Percentiles rank a stretch among this genome's conserved stretches.
Evolutionary conservation across 2,888 invertebrate genomes (phyloP).

Genomic region (Pyrocoelia pectoralis): DNA sequence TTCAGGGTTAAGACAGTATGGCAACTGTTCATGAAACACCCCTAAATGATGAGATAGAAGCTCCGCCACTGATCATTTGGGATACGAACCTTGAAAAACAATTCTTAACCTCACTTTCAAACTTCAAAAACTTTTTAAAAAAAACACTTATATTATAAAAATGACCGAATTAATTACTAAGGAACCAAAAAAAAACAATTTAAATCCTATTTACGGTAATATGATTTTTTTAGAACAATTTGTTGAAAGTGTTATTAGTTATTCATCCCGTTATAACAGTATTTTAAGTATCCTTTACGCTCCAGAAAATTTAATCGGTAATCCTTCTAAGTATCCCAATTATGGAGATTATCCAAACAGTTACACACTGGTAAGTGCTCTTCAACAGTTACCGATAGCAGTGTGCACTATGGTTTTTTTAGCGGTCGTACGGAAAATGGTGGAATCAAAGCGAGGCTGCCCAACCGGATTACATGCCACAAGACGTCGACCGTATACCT

Average conservation of each 20-base stretch:
- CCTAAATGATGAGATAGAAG: background rate
- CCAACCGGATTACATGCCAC: slow-evolving; percentile 75
- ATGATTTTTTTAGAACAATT: slow-evolving; percentile 74
- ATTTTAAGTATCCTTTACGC: slow-evolving; percentile 88
- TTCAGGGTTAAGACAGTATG: no score
- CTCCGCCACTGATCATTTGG: background rate
- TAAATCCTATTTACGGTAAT: slow-evolving; percentile 39
- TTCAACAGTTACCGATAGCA: background rate
- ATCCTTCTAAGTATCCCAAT: slow-evolving; percentile 84
- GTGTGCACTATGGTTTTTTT: slow-evolving; percentile 35
- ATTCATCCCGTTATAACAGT: slow-evolving; percentile 91
- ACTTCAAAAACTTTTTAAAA: background rate
- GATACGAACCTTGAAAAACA: background rate
- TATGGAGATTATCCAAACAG: slow-evolving; percentile 93
- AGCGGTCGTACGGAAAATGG: slow-evolving; percentile 88
- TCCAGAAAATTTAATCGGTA: slow-evolving; percentile 85
- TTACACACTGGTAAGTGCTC: slow-evolving; percentile 80
- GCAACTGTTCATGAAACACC: background rate
- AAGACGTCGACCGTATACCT: slow-evolving; percentile 70
- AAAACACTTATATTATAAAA: background rate
- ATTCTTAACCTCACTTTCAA: background rate
- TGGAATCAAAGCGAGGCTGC: slow-evolving; percentile 82
- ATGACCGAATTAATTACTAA: slow-evolving; percentile 11
- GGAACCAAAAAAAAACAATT: slow-evolving; percentile 6
- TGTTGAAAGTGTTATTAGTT: slow-evolving; percentile 80